Base-by-base conservation (phyloP, 2,888 invertebrate genomes). In the Drosophila planitibia region DNA sequence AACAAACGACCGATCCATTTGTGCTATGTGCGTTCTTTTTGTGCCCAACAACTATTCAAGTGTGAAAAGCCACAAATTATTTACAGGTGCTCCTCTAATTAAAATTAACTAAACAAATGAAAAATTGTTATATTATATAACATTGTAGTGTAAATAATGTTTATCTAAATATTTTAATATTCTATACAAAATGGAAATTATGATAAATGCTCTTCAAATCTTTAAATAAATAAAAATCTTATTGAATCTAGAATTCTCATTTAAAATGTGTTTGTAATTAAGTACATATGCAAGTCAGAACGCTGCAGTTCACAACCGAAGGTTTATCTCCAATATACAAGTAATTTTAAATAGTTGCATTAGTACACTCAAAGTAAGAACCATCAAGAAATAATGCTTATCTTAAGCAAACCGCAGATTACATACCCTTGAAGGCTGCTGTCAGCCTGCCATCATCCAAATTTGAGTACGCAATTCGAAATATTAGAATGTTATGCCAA, bases 1-100 rank as follows among this genome's bases (percentile, higher is more conserved):
- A 90, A 82, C 70, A 85, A 91, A 90, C 90, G 81, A 54, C 60
- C 51, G n/a, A 35, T 53, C 19, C 68, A 65, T 55, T 75, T 71
- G 39, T 52, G 25, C 37, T 12, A 16, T 54, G 35, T 33, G 10
- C 49, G 35, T 28, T 60, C 32, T 55, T 65, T 65, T 52, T 53
- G 25, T 39, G n/a, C 32, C 47, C 35, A 9, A 14, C 22, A 63
- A 49, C 35, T 19, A 32, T 22, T 25, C 35, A 61, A 52, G 67
- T 72, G 67, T 77, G 68, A 59, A 77, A 55, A 52, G 39, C 28
- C 19, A 28, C 7, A 58, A 61, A 53, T 47, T n/a, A 51, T 47
- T 66, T 32, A 33, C 54, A 68, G 39, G 25, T 49, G 39, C 19
- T n/a, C 22, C 12, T n/a, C n/a, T 6, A 4, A 2, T 47, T 25